Conservation (phyloP, 2,113 vertebrate genomes). For the Parus major region DNA sequence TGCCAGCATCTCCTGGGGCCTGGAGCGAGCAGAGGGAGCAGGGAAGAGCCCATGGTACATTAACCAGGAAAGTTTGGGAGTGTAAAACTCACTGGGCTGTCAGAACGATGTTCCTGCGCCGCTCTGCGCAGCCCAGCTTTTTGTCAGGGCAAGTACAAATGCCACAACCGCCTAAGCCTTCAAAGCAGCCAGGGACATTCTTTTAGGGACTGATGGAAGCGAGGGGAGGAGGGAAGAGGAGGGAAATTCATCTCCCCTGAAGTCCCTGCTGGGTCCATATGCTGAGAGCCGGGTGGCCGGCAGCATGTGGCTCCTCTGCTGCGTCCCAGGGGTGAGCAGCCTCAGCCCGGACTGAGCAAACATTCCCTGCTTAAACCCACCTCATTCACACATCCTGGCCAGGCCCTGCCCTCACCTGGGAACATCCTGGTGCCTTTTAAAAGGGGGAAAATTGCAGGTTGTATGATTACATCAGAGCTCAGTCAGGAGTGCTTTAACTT, state of each 20-base stretch:
- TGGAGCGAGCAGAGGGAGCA: background rate
- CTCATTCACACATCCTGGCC: rapidly evolving
- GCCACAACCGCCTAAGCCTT: constrained; percentile 25
- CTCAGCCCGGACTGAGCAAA: rapidly evolving
- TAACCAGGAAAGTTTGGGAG: constrained; percentile 12
- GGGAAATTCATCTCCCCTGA: background rate
- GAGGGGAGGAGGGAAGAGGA: background rate
- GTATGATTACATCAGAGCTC: background rate
- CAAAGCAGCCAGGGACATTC: background rate
- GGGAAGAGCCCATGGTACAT: background rate
- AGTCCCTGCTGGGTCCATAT: background rate
- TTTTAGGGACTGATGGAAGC: background rate
- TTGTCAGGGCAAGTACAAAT: constrained; percentile 37
- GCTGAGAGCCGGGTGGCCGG: background rate
- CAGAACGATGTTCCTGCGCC: constrained; percentile 30
- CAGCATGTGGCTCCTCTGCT: background rate
- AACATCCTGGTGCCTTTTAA: background rate
- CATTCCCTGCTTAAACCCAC: rapidly evolving
- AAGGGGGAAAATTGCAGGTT: background rate
- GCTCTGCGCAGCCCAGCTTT: background rate
- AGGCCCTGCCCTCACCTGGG: background rate
- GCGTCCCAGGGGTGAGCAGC: background rate
- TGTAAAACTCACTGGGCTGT: constrained; percentile 35
- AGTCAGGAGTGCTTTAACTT: rapidly evolving
- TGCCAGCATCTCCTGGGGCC: background rate